Evolutionary conservation across 2,797 vertebrate species (phyloP).

Genomic region (Xenentodon cancila): DNA sequence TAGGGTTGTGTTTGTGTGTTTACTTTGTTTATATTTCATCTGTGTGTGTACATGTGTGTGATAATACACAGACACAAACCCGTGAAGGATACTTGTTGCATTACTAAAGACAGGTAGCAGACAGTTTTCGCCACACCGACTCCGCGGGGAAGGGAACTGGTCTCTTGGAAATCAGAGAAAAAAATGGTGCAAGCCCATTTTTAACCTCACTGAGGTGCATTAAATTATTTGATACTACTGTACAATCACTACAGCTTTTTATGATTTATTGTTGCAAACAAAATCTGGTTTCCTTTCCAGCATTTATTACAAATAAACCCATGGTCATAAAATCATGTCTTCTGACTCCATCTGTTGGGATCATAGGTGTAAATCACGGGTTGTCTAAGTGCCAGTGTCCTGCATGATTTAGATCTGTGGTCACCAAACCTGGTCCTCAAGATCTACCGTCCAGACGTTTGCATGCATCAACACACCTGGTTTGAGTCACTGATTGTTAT

Average conservation of each 20-base stretch:
- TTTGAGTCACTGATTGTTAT: too few species aligned
- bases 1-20: too few species aligned
- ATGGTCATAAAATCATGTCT: constrained; percentile 1
- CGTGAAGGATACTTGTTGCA: not conserved
- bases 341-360: constrained; percentile 6
- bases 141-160: constrained; percentile 20
- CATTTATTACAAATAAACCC: constrained; percentile 56
- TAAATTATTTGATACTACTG: constrained; percentile 27
- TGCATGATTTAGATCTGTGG: too few species aligned
- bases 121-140: not conserved
- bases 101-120: constrained; percentile 21
- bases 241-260: constrained; percentile 46
- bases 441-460: too few species aligned
- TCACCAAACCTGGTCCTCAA: too few species aligned
- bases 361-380: too few species aligned
- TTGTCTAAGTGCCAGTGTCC: not conserved
- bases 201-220: constrained; percentile 49
- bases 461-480: too few species aligned
- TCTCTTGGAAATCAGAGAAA: constrained; percentile 50
- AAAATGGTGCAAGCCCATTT: constrained; percentile 70
- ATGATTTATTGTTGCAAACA: constrained; percentile 41
- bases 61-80: too few species aligned
- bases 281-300: constrained; percentile 25
- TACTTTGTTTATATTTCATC: too few species aligned
- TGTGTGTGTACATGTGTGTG: too few species aligned